Conservation (phyloP, 2,888 invertebrate species). For the Oasisia sp. region DNA sequence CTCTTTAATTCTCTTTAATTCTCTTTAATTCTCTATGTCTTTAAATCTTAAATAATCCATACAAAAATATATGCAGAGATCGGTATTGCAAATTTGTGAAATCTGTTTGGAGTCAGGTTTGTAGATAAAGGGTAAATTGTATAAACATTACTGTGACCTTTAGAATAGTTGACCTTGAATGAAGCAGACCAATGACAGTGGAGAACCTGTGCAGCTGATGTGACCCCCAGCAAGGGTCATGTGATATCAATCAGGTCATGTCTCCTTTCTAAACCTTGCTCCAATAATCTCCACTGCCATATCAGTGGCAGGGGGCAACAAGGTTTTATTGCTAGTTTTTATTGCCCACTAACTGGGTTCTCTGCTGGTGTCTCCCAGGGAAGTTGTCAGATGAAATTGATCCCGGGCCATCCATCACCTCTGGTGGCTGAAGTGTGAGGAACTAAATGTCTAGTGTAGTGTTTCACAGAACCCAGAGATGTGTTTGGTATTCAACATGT, state of each 20-base stretch:
- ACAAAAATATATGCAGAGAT: too few species aligned
- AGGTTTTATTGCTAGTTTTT: not conserved
- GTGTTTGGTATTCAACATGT: not conserved
- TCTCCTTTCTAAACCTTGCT: not conserved
- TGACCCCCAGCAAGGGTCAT: not conserved
- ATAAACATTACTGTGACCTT: not conserved
- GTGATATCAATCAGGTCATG: not conserved
- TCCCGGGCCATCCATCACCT: not conserved
- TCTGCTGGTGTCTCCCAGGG: not conserved
- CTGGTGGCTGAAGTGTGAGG: not conserved
- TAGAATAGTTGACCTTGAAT: not conserved
- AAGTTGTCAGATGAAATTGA: constrained; percentile 11
- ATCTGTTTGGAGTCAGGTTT: too few species aligned
- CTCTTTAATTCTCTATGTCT: too few species aligned
- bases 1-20: too few species aligned
- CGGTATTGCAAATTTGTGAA: too few species aligned
- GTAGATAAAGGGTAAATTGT: not conserved
- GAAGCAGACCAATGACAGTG: not conserved
- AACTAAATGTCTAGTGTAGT: not conserved
- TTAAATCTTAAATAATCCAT: too few species aligned
- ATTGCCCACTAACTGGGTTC: not conserved
- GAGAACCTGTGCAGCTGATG: not conserved
- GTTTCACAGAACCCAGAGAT: not conserved
- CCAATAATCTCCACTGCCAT: not conserved
- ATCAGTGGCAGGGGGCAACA: not conserved